Base-by-base conservation (phyloP, 2,113 vertebrate species). In the Pachycephala philippinensis region DNA sequence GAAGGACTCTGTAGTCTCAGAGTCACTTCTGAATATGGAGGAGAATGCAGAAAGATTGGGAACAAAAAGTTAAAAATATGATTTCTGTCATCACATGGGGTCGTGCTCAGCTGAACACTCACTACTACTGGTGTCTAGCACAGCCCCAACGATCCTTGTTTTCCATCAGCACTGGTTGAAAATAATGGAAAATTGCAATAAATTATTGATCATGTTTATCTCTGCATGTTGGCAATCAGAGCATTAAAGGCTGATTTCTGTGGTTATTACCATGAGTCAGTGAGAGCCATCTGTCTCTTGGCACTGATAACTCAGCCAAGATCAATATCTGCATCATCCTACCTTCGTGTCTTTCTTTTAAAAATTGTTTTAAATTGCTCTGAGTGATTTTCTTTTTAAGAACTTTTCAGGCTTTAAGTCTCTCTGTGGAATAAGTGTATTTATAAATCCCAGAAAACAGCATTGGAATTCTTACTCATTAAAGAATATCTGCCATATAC, bases 251-350 rank as follows among this genome's bases (percentile, higher is more conserved):
- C 50, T 45, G 24, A 42, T 84, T 28, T 61, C 12, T 54, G 50
- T 81, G 60, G 14, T 72, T 54, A 66, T 89, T 74, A 19, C 8
- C 18, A 8, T 66, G 52, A 9, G 1, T 60, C 66, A 87, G 35
- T 72, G 40, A 28, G 40, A 60, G 37, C 57, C 74, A 69, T 85
- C 89, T 91, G 87, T 87, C 52, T 42, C 72, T 76, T 76, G n/a
- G 45, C 31, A 79, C 28, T 33, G 47, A 44, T 21, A 79, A 28
- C 42, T 89, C 54, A 70, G 45, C 6, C 42, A 27, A 42, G 35
- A 54, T 39, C 2, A 0, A 39, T 80, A 83, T 31, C 75, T 85
- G 9, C 60, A 71, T 31, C 56, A 76, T 64, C 19, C 49, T n/a
- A 37, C 24, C n/a, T 64, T 64, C 2, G 1, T 33, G 24, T 4